phyloP scores from a whole-genome alignment of 2,113 vertebrate genomes.

The Brienomyrus brachyistius region DNA sequence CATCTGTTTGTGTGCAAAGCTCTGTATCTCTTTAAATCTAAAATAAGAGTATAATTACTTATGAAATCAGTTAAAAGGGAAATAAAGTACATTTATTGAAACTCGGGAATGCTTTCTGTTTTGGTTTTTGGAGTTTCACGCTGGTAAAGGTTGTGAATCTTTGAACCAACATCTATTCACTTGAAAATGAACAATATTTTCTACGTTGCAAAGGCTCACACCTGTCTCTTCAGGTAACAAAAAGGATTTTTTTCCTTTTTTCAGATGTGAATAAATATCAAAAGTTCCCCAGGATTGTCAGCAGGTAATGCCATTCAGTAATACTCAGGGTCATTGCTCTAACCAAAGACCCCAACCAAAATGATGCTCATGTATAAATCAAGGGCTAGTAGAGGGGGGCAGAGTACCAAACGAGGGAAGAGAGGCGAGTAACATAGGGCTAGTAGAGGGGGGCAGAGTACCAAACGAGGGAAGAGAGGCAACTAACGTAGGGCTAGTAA shows the following conservation, averaged over 20 bases:
- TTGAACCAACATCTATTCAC: neutral
- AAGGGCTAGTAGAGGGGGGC: neutral
- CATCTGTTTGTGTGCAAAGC: slow-evolving; percentile 60
- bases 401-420: neutral
- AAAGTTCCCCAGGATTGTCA: neutral
- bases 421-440: neutral
- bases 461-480: neutral
- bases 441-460: too few species aligned
- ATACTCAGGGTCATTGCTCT: neutral
- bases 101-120: slow-evolving; percentile 25
- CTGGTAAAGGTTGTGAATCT: neutral
- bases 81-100: slow-evolving; percentile 72
- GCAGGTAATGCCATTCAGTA: neutral
- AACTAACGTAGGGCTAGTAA: neutral
- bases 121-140: neutral
- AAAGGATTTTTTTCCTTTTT: neutral
- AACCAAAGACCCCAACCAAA: neutral
- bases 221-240: neutral
- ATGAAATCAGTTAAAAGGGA: slow-evolving; percentile 59
- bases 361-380: neutral
- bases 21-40: slow-evolving; percentile 54
- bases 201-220: neutral
- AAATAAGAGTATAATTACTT: slow-evolving; percentile 62
- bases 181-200: neutral
- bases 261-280: neutral